A percentile compares a stretch with the other conserved stretches of the same genome.
phyloP scores from a whole-genome alignment of 2,888 invertebrate genomes.

The Rhamnusium bicolor region DNA sequence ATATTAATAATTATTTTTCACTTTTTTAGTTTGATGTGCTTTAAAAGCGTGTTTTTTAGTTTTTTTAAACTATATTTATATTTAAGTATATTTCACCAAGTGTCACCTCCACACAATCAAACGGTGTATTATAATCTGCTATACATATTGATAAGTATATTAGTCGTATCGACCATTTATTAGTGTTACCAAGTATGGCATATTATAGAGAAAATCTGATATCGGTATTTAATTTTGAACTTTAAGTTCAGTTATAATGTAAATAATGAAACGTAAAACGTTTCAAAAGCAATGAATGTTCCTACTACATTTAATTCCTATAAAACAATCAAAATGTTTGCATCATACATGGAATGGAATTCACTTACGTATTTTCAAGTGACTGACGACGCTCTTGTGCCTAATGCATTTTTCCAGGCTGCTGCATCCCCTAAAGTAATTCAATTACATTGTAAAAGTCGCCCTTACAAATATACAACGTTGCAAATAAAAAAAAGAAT shows the following conservation, averaged over 20 bases:
- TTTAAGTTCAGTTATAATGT: neutral
- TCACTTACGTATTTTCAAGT: conserved; percentile 56
- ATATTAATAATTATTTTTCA: too few relatives aligned
- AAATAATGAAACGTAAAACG: conserved; percentile 9
- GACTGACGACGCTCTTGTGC: conserved; percentile 56
- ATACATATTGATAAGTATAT: too few relatives aligned
- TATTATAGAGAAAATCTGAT: too few relatives aligned
- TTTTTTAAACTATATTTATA: too few relatives aligned
- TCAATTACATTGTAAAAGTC: conserved; percentile 58
- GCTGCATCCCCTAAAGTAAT: conserved; percentile 60
- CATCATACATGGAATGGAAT: conserved; percentile 44
- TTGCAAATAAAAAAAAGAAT: conserved; percentile 22
- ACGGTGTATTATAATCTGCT: too few relatives aligned
- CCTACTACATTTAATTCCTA: conserved; percentile 39
- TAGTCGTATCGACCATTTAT: too few relatives aligned
- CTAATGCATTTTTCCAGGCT: conserved; percentile 65
- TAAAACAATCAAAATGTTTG: conserved; percentile 58
- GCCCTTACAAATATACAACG: conserved; percentile 45
- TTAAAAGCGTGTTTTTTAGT: too few relatives aligned
- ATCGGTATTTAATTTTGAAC: neutral
- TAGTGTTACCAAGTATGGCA: too few relatives aligned
- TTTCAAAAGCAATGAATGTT: conserved; percentile 18
- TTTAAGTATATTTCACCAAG: too few relatives aligned
- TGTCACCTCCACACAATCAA: too few relatives aligned
- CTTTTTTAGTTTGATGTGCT: too few relatives aligned